Base-by-base conservation (phyloP, 2,888 invertebrate genomes). In the Drosophila mimetica region DNA sequence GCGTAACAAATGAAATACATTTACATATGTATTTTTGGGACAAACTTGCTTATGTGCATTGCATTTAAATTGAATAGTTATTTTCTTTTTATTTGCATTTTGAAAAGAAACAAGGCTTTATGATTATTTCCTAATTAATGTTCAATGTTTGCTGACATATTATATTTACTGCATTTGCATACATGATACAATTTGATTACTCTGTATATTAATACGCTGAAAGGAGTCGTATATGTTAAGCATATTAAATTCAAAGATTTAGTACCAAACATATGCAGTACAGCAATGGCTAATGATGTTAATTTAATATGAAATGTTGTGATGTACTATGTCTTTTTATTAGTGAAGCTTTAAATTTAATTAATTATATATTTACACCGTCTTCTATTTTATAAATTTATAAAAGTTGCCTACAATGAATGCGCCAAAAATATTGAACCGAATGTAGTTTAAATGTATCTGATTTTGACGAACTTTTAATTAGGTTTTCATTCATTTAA, bases 111-210 rank as follows among this genome's bases (percentile, higher is more conserved):
- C 8, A 9, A 4, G 4, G 25, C 22, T 11, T 16, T 46, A n/a
- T 46, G 11, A 16, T 30, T 46, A 30, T 30, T 30, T 16, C 13
- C 46, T 3, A 30, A 28, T 30, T 46, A 18, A 46, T 46, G 30
- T 13, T 7, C 28, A 4, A 14, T 28, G 1, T 28, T 25, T 16
- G n/a, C 8, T 22, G 39, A 22, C 41, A 22, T n/a, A 7, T 41
- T 22, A 2, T 42, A 36, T 2, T 36, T 36, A 36, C 5, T 18
- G 2, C 7, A 8, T 36, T 16, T 36, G 16, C 36, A 36, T 16
- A 14, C 36, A 36, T 16, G 4, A 14, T 8, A 1, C 3, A 36
- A 16, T 14, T 2, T 5, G 6, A 1, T 13, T 13, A 2, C 30
- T 3, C 2, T 30, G 30, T 30, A 13, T 13, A 32, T 32, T n/a